Evolutionary conservation across 1,140 invertebrate species (phyloP), one percentile per base, ranked within the genome.

Genomic region (Theocolax elegans): DNA sequence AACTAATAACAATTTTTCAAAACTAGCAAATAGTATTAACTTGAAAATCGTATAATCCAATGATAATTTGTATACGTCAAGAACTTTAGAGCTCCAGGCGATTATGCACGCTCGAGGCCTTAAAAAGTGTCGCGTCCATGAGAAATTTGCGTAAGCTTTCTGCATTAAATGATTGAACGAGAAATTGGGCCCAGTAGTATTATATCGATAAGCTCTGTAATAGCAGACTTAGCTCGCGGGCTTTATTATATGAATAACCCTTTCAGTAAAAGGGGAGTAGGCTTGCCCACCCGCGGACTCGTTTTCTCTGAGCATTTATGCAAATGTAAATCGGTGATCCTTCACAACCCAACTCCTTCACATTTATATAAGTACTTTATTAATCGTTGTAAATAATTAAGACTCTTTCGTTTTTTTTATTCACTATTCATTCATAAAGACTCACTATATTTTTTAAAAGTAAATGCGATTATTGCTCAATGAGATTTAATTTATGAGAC

Each of bases 151-250:
- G 3, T 46, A 60, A 67, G 56, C 48, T 60, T 35, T 38, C 8
- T 40, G 7, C 15, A 69, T 62, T 44, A 62, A 69, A 62, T 19
- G 67, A 63, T 17, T 53, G 54, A 42, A 54, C 56, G 60, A 71
- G 60, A 71, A 65, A 71, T 65, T 23, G 42, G 59, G 15, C 8
- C 31, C 12, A 27, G 19, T 3, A 21, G 53, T 58, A 65, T 64
- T 71, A 71, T 65, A 71, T 64, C 29, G 68, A 71, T 71, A 71
- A 71, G 42, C 60, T 27, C 31, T 23, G 40, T 65, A 71, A 71
- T 64, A 58, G 53, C 31, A 44, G 31, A 59, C 53, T 64, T 64
- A 58, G 42, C 49, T 62, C 17, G 35, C 17, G 53, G 31, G 27
- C 66, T 62, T 60, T 27, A 42, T 15, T 13, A 40, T 38, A 15